Evolutionary conservation across 2,797 vertebrate species (phyloP), one percentile per base, ranked within the genome.

Genomic region (Tapirus indicus): DNA sequence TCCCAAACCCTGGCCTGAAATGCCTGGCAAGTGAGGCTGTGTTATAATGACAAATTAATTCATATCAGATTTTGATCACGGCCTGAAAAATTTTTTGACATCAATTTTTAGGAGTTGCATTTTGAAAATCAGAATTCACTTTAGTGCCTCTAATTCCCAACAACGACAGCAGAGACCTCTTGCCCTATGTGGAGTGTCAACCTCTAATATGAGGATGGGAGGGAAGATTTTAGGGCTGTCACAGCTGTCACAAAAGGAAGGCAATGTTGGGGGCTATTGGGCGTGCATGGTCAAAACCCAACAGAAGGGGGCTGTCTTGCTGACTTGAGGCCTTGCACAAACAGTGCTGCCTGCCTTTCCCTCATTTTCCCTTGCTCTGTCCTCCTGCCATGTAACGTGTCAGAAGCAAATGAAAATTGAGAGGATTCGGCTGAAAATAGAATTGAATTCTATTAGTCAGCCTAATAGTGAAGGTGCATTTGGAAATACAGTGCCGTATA

Each of bases 21-120:
- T 98, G 98, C 98, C 98, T 98, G 98, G 98, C 98, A 98, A 98
- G 98, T 96, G 89, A 98, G 96, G 90, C 98, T 98, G 98, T 98
- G 98, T 98, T 99, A 98, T 98, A 98, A 98, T 99, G 98, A 99
- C 98, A 99, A 98, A 98, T 99, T 99, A 99, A 99, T 98, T 99
- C 98, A 98, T 98, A 98, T 98, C 98, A 98, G 97, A 98, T 99
- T 99, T 99, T 99, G 98, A 99, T 99, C 98, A 98, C 89, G 94
- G 97, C 97, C 98, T 98, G 98, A 98, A 98, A 98, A 98, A 98
- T 98, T 99, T 98, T 98, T 97, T 98, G 97, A 98, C 98, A 98
- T 98, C 98, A 98, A 91, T 99, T 99, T 99, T 98, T 94, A 98
- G 98, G 96, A 98, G 97, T 98, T 98, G 96, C 97, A 94, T 98